Percentiles rank a stretch among this genome's conserved stretches.
Evolutionary conservation across 2,113 vertebrate species (phyloP).

Genomic region (Typhlomys cinereus): DNA sequence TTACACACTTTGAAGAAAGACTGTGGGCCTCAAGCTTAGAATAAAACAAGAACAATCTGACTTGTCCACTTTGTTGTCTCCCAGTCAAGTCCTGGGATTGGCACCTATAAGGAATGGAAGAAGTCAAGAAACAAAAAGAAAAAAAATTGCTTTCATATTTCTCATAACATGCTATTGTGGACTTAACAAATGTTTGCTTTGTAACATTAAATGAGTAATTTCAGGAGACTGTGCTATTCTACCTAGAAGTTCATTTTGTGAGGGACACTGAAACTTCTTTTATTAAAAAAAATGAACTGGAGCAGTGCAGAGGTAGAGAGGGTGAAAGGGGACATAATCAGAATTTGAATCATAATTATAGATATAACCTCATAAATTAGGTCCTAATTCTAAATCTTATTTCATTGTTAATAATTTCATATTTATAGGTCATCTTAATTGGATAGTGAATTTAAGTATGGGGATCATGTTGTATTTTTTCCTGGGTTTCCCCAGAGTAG

Average conservation of each 20-base stretch:
- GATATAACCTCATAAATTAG: constrained; percentile 31
- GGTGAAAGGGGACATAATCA: background rate
- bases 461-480: constrained; percentile 42
- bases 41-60: background rate
- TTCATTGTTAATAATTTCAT: constrained; percentile 56
- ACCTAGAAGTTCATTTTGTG: background rate
- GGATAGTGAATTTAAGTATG: constrained; percentile 51
- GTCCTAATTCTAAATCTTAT: constrained; percentile 56
- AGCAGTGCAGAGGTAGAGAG: background rate
- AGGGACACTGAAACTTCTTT: background rate
- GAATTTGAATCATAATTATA: constrained; percentile 45
- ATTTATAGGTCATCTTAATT: constrained; percentile 72
- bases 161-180: background rate
- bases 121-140: background rate
- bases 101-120: background rate
- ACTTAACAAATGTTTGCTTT: background rate
- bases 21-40: background rate
- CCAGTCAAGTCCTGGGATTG: background rate
- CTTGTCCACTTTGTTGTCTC: background rate
- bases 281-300: background rate
- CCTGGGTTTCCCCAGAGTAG: constrained; percentile 55
- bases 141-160: background rate
- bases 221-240: background rate
- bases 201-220: background rate
- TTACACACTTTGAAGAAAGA: background rate